Conservation (phyloP, 2,113 vertebrate genomes). For the Nansenia antarctica region DNA sequence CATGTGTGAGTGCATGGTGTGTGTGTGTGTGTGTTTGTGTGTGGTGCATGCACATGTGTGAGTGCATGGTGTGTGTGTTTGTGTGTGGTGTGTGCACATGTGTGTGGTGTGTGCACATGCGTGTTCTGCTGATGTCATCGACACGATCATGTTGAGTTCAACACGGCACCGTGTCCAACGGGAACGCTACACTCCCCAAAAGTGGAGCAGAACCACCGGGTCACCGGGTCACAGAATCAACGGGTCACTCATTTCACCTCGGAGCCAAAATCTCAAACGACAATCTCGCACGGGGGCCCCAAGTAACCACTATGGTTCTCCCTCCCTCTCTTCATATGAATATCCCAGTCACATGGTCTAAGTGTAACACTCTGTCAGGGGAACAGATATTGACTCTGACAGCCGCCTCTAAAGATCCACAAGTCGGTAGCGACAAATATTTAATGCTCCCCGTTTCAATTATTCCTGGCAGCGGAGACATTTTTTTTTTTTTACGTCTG, state of each 20-base stretch:
- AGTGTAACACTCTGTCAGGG: slow-evolving; percentile 33
- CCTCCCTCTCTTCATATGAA: slow-evolving; percentile 31
- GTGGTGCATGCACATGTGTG: too few relatives aligned
- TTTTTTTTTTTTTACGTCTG: slow-evolving; percentile 24
- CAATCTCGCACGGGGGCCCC: slow-evolving; percentile 42
- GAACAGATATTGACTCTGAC: slow-evolving; percentile 34
- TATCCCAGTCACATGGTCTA: slow-evolving; percentile 44
- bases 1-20: too few relatives aligned
- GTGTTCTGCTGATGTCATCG: neutral
- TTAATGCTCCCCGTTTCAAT: slow-evolving; percentile 34
- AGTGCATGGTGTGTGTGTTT: too few relatives aligned
- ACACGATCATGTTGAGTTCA: too few relatives aligned
- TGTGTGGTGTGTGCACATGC: too few relatives aligned
- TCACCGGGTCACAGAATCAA: slow-evolving; percentile 47
- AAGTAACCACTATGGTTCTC: slow-evolving; percentile 31
- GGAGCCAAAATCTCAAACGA: slow-evolving; percentile 49
- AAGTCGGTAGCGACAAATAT: slow-evolving; percentile 22
- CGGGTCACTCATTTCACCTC: slow-evolving; percentile 59
- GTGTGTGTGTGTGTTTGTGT: too few relatives aligned
- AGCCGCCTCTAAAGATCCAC: slow-evolving; percentile 22
- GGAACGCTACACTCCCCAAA: too few relatives aligned
- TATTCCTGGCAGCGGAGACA: slow-evolving; percentile 32
- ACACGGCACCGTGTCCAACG: too few relatives aligned
- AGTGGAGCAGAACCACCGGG: too few relatives aligned
- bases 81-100: too few relatives aligned